These are phyloP conservation scores for Cantharis rustica DNA, from an alignment of 2,888 invertebrate genomes.

Conservation along the genomic window DNA sequence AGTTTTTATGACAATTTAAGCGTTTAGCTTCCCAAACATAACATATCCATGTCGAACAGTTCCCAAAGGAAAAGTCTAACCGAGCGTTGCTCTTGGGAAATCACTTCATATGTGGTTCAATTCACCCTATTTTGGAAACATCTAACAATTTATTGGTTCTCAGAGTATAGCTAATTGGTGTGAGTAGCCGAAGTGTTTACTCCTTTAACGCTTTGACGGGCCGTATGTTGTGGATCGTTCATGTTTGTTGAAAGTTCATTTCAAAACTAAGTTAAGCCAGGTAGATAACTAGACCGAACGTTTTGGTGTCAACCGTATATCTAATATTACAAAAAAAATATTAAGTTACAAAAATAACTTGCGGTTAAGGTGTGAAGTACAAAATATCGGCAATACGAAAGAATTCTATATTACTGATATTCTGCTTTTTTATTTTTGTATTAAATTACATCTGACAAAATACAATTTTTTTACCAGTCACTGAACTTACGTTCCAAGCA, in stretches of 20 bases:
- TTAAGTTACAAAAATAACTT: slow-evolving; percentile 9
- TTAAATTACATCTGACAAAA: background rate
- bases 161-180: slow-evolving; percentile 48
- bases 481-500: background rate
- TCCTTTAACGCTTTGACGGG: slow-evolving; percentile 28
- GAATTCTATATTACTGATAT: background rate
- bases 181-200: slow-evolving; percentile 44
- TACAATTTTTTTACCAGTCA: background rate
- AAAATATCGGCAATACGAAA: background rate
- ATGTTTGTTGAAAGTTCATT: background rate
- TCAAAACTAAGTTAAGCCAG: background rate
- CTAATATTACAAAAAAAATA: slow-evolving; percentile 5
- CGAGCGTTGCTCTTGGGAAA: slow-evolving; percentile 45
- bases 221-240: background rate
- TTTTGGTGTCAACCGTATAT: background rate
- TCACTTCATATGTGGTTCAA: slow-evolving; percentile 48
- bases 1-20: slow-evolving; percentile 37
- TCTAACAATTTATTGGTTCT: slow-evolving; percentile 50
- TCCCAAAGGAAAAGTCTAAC: slow-evolving; percentile 32
- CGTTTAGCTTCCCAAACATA: slow-evolving; percentile 31
- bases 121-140: slow-evolving; percentile 49
- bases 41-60: slow-evolving; percentile 29
- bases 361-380: slow-evolving; percentile 12
- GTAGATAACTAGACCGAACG: background rate
- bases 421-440: background rate